These are phyloP conservation scores for Felis chaus DNA, from an alignment of 2,113 vertebrate species.

Conservation along the genomic window DNA sequence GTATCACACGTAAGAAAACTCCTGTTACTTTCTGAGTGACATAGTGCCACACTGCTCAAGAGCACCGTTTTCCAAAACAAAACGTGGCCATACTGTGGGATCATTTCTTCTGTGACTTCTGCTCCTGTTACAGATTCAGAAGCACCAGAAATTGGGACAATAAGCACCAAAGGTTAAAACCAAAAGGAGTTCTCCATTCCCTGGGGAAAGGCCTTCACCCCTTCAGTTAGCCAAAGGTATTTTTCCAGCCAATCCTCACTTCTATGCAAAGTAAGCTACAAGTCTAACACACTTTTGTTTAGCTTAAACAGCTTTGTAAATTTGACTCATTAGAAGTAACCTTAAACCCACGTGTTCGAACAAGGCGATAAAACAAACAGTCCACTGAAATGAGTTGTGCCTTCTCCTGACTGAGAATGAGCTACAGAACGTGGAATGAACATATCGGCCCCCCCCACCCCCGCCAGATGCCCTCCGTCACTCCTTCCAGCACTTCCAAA, in stretches of 20 bases:
- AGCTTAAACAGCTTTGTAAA: not conserved
- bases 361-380: not conserved
- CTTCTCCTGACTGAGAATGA: not conserved
- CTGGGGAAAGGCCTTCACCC: not conserved
- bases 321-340: not conserved
- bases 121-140: not conserved
- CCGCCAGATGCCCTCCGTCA: too few relatives aligned
- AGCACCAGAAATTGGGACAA: not conserved
- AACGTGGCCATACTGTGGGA: not conserved
- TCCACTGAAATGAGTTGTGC: not conserved
- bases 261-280: not conserved
- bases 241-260: not conserved
- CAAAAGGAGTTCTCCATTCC: not conserved
- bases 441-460: too few relatives aligned
- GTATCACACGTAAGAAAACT: not conserved
- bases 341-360: not conserved
- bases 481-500: not conserved
- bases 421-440: not conserved
- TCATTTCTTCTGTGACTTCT: not conserved
- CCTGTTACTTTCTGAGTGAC: accelerated
- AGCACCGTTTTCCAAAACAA: not conserved
- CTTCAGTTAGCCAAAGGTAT: not conserved
- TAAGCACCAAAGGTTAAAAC: not conserved
- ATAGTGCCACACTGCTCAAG: not conserved
- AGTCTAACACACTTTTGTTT: not conserved